These are phyloP conservation scores for Athetis lepigone DNA, from an alignment of 2,888 invertebrate species.

Conservation along the genomic window DNA sequence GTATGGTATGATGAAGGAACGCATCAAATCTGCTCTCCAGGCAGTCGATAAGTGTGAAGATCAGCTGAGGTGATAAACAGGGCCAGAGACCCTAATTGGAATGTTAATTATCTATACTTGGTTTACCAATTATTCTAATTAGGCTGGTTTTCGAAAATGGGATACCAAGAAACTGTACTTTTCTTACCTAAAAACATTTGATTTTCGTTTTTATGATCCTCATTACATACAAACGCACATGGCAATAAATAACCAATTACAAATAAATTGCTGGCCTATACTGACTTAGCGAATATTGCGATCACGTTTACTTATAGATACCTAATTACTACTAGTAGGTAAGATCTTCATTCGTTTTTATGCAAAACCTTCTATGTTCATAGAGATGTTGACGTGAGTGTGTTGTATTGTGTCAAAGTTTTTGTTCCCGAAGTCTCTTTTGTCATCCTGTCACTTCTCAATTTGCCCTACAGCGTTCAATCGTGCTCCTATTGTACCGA, in stretches of 20 bases:
- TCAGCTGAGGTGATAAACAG: background rate
- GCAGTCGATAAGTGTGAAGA: background rate
- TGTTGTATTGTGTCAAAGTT: conserved; percentile 22
- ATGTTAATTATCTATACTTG: conserved; percentile 1
- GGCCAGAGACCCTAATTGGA: conserved; percentile 1
- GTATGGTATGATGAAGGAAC: background rate
- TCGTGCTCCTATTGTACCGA: conserved; percentile 15
- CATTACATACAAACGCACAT: background rate
- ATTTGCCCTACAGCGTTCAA: conserved; percentile 14
- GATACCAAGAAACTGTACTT: background rate
- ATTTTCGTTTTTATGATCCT: conserved; percentile 1
- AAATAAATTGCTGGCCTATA: background rate
- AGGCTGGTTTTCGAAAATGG: background rate
- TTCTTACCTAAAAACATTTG: background rate
- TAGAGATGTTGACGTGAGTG: background rate
- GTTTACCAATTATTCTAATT: background rate
- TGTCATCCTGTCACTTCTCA: conserved; percentile 31
- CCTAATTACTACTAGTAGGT: background rate
- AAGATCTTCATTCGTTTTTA: conserved; percentile 26
- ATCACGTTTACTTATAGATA: background rate
- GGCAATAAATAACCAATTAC: conserved; percentile 10
- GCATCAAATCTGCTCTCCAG: conserved; percentile 20
- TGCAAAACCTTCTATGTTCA: conserved; percentile 1
- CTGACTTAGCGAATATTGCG: background rate
- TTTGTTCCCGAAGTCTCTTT: conserved; percentile 21